Conservation (phyloP, 2,888 invertebrate species). For the Pteria penguin region DNA sequence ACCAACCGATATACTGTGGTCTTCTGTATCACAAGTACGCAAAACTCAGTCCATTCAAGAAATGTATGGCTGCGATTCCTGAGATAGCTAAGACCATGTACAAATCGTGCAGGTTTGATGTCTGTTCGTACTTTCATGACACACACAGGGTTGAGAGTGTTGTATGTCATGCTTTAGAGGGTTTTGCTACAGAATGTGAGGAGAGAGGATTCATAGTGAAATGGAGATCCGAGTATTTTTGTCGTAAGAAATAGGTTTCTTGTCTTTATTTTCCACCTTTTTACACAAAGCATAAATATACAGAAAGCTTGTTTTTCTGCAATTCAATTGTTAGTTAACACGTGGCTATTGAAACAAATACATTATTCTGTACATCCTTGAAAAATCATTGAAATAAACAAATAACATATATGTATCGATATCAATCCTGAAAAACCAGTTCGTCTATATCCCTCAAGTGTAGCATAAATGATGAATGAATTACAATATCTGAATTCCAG, state of each 20-base stretch:
- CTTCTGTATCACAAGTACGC: conserved; percentile 26
- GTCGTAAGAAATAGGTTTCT: conserved; percentile 50
- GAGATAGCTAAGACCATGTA: conserved; percentile 46
- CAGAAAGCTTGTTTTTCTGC: too few species aligned
- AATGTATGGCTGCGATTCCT: conserved; percentile 53
- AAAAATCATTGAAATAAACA: too few species aligned
- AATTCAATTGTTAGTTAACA: too few species aligned
- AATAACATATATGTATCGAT: too few species aligned
- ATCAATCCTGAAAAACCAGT: too few species aligned
- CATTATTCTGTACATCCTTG: too few species aligned
- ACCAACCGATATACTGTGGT: conserved; percentile 32
- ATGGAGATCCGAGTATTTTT: conserved; percentile 45
- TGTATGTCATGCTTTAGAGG: conserved; percentile 38
- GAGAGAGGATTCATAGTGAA: conserved; percentile 32
- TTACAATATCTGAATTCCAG: conserved; percentile 7
- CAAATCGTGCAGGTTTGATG: conserved; percentile 38
- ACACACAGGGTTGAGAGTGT: conserved; percentile 26
- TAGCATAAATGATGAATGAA: too few species aligned
- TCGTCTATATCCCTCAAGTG: too few species aligned
- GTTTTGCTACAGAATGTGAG: conserved; percentile 42
- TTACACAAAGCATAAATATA: too few species aligned
- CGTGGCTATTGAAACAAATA: too few species aligned
- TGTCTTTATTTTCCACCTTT: too few species aligned
- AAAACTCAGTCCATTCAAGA: conserved; percentile 59
- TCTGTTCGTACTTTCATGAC: conserved; percentile 42